These are phyloP conservation scores for Pituophis catenifer DNA, from an alignment of 2,113 vertebrate genomes.

Conservation along the genomic window DNA sequence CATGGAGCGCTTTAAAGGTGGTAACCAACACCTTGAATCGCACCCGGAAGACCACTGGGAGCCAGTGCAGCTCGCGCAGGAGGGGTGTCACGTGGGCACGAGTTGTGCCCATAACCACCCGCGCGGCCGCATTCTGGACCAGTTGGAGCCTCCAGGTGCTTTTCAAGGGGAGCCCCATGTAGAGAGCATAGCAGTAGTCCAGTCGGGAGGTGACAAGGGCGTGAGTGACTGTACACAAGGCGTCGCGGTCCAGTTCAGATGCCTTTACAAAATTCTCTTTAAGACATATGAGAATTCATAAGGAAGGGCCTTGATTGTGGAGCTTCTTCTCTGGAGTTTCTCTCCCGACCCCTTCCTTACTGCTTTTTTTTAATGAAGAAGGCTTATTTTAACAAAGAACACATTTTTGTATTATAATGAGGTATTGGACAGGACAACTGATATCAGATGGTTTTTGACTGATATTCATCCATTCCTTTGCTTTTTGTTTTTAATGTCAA, in stretches of 20 bases:
- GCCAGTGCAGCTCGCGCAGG: too few relatives aligned
- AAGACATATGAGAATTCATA: constrained; percentile 53
- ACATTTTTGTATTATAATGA: constrained; percentile 18
- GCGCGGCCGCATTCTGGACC: too few relatives aligned
- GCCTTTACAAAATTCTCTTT: constrained; percentile 56
- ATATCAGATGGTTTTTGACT: constrained; percentile 39
- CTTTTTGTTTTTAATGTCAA: constrained; percentile 49
- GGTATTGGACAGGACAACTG: constrained; percentile 24
- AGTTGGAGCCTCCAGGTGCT: too few relatives aligned
- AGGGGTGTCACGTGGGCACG: too few relatives aligned
- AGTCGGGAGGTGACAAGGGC: too few relatives aligned
- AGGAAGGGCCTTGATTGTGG: constrained; percentile 75
- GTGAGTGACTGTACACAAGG: too few relatives aligned
- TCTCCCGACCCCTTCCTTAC: constrained; percentile 27
- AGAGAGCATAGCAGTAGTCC: too few relatives aligned
- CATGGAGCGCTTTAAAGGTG: too few relatives aligned
- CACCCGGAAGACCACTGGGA: too few relatives aligned
- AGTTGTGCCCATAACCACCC: too few relatives aligned
- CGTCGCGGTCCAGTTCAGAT: constrained; percentile 12
- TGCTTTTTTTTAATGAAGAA: constrained; percentile 12
- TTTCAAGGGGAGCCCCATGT: too few relatives aligned
- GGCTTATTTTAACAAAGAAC: constrained; percentile 21
- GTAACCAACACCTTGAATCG: too few relatives aligned
- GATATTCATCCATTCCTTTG: constrained; percentile 45
- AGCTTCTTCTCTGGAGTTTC: constrained; percentile 59